These are phyloP conservation scores for Seriola quinqueradiata DNA, from an alignment of 2,113 vertebrate genomes.

Conservation along the genomic window DNA sequence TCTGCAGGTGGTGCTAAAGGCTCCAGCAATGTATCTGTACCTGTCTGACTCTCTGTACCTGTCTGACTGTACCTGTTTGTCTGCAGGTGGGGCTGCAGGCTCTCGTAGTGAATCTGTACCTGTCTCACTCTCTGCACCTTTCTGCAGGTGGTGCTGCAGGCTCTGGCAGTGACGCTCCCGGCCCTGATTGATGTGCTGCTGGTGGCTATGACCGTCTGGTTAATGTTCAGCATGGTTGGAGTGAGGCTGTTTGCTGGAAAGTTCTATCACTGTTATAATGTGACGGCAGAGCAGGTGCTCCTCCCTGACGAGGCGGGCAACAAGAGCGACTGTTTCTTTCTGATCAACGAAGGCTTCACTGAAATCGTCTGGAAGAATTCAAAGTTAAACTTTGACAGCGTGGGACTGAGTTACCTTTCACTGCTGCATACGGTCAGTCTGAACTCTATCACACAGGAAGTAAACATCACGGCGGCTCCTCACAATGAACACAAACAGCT, in stretches of 20 bases:
- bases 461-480: not conserved
- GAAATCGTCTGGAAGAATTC: constrained; percentile 87
- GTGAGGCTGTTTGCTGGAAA: constrained; percentile 93
- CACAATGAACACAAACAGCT: too few relatives aligned
- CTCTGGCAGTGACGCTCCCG: constrained; percentile 86
- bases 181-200: constrained; percentile 90
- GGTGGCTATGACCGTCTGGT: constrained; percentile 92
- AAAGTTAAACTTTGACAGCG: constrained; percentile 91
- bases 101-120: constrained; percentile 46
- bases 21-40: constrained; percentile 46
- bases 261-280: constrained; percentile 89
- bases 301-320: constrained; percentile 80
- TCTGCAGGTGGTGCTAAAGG: constrained; percentile 89
- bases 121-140: not conserved
- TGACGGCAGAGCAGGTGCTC: constrained; percentile 81
- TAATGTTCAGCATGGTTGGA: constrained; percentile 93
- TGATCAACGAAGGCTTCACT: not conserved
- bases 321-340: constrained; percentile 82
- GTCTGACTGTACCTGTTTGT: too few relatives aligned
- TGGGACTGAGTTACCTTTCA: constrained; percentile 89
- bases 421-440: constrained; percentile 91
- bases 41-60: not conserved
- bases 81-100: constrained; percentile 89
- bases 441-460: not conserved
- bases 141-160: constrained; percentile 89